A percentile compares a stretch with the other conserved stretches of the same genome.
Evolutionary conservation across 2,797 vertebrate species (phyloP).

Genomic region (Mastacembelus armatus): DNA sequence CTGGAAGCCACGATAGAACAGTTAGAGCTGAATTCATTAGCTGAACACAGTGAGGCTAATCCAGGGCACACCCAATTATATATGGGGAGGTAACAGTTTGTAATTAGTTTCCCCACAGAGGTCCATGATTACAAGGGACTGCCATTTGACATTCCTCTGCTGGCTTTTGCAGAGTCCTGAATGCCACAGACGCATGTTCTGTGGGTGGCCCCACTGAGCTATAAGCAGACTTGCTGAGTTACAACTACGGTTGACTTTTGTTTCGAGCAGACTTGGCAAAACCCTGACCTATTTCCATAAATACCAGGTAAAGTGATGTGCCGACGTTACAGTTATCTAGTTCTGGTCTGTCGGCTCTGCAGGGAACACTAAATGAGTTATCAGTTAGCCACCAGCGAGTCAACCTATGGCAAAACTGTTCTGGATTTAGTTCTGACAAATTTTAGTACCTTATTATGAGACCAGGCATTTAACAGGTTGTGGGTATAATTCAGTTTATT

Average conservation of each 20-base stretch:
- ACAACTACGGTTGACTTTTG: slow-evolving; percentile 43
- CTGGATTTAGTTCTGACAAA: slow-evolving; percentile 70
- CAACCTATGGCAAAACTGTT: slow-evolving; percentile 35
- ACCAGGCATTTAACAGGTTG: slow-evolving; percentile 48
- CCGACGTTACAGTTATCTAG: slow-evolving; percentile 30
- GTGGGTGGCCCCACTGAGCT: slow-evolving; percentile 74
- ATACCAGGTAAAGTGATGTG: slow-evolving; percentile 11
- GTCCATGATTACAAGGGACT: slow-evolving; percentile 67
- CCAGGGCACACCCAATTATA: slow-evolving; percentile 65
- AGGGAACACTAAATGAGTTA: slow-evolving; percentile 25
- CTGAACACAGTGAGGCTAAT: slow-evolving; percentile 69
- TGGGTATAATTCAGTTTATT: slow-evolving; percentile 50
- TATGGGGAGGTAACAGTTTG: slow-evolving; percentile 57
- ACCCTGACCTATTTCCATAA: slow-evolving; percentile 33
- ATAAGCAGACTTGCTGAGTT: slow-evolving; percentile 62
- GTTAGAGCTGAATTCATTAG: slow-evolving; percentile 64
- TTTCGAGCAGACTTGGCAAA: slow-evolving; percentile 46
- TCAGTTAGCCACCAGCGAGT: too few relatives aligned
- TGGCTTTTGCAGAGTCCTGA: slow-evolving; percentile 47
- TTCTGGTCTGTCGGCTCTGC: slow-evolving; percentile 21
- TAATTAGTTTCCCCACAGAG: slow-evolving; percentile 71
- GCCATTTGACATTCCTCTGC: slow-evolving; percentile 54
- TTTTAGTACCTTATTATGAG: slow-evolving; percentile 75
- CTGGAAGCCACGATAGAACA: slow-evolving; percentile 40
- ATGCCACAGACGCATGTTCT: slow-evolving; percentile 56